phyloP scores from a whole-genome alignment of 1,140 invertebrate genomes.

The Rhizoglyphus robini region DNA sequence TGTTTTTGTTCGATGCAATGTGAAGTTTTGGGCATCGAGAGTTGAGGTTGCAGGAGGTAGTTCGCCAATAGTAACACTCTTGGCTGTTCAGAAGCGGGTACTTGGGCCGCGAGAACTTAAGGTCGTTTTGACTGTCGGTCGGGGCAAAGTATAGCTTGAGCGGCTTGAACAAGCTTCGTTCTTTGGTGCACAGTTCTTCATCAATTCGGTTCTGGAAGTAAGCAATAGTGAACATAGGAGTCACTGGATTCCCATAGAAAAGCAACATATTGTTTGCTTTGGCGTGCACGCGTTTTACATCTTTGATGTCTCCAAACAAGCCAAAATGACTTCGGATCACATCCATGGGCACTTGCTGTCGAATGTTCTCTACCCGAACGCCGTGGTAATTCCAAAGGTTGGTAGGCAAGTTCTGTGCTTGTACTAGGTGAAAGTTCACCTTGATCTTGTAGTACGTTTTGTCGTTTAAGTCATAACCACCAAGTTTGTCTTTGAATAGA shows the following conservation, averaged over 20 bases:
- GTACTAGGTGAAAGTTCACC: not conserved
- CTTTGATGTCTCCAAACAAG: conserved; percentile 18
- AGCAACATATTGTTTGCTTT: conserved; percentile 17
- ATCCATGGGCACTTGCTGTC: not conserved
- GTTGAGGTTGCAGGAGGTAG: conserved; percentile 18
- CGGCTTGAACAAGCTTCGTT: not conserved
- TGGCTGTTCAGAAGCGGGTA: conserved; percentile 17
- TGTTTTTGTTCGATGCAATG: conserved; percentile 20
- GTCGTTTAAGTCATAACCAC: conserved; percentile 10
- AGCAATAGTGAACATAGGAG: conserved; percentile 20
- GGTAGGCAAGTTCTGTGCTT: conserved; percentile 8
- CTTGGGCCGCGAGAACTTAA: conserved; percentile 22
- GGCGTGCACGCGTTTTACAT: conserved; percentile 12
- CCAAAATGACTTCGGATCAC: conserved; percentile 11
- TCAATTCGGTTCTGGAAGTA: conserved; percentile 10
- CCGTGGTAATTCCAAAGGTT: conserved; percentile 23
- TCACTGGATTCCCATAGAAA: conserved; percentile 21
- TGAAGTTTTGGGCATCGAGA: conserved; percentile 19
- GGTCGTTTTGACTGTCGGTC: conserved; percentile 21
- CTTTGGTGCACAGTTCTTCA: conserved; percentile 6
- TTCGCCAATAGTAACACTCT: conserved; percentile 24
- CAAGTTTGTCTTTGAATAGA: not conserved
- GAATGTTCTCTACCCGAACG: conserved; percentile 19
- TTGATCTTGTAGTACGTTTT: not conserved
- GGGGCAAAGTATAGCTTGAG: conserved; percentile 21